Evolutionary conservation across 2,113 vertebrate genomes (phyloP).

Genomic region (Dissostichus mawsoni): DNA sequence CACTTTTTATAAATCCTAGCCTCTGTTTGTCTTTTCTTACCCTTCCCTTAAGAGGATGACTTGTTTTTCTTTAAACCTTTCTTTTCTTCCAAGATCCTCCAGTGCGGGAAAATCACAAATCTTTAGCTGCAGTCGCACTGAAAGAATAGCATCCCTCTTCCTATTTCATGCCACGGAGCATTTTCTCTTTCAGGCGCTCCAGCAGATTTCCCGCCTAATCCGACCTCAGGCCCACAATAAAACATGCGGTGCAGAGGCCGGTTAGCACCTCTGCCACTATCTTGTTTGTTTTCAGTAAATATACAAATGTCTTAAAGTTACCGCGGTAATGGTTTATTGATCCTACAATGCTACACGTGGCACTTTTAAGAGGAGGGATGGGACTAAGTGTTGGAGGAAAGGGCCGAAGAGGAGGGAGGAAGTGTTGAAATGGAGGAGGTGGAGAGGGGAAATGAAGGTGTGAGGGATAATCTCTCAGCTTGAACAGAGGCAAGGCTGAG

Average conservation of each 20-base stretch:
- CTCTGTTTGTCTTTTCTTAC: conserved; percentile 5
- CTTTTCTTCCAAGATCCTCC: not conserved
- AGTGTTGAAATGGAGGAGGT: conserved; percentile 28
- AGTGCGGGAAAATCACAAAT: conserved; percentile 2
- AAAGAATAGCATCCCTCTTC: conserved; percentile 14
- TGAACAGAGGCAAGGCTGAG: conserved; percentile 60
- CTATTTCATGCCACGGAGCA: conserved; percentile 19
- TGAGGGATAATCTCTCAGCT: conserved; percentile 66
- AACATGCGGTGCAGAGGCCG: not conserved
- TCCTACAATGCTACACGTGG: conserved; percentile 17
- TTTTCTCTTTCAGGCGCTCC: conserved; percentile 5
- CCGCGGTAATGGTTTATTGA: conserved; percentile 47
- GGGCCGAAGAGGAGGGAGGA: not conserved
- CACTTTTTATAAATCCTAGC: not conserved
- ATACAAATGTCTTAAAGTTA: conserved; percentile 47
- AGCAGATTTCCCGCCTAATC: conserved; percentile 19
- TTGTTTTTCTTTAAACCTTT: conserved; percentile 18
- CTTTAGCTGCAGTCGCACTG: conserved; percentile 12
- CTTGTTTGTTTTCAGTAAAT: conserved; percentile 51
- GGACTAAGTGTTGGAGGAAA: conserved; percentile 17
- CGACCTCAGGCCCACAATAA: not conserved
- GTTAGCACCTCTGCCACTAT: conserved; percentile 11
- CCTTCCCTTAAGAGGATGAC: conserved; percentile 17
- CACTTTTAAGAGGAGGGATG: not conserved
- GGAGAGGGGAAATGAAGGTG: conserved; percentile 41